A percentile compares a stretch with the other conserved stretches of the same genome.
phyloP scores from a whole-genome alignment of 2,888 invertebrate species.

The Nomada ferruginata region DNA sequence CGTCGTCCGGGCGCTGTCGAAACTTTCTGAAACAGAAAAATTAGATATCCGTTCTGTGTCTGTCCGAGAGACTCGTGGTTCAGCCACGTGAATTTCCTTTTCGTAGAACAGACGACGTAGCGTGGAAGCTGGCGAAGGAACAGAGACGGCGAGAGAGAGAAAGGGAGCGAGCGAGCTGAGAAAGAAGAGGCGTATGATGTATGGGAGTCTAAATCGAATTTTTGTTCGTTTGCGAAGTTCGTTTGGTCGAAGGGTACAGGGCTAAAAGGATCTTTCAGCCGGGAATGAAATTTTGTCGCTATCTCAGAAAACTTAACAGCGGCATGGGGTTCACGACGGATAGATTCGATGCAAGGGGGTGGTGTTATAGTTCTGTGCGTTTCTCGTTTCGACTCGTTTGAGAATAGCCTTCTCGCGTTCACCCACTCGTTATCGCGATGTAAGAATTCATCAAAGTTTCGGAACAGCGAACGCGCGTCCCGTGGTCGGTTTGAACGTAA shows the following conservation, averaged over 20 bases:
- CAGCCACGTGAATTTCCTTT: constrained; percentile 70
- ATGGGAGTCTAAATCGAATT: constrained; percentile 80
- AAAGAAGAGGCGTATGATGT: constrained; percentile 75
- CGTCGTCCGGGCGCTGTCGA: constrained; percentile 29
- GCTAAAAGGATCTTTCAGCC: constrained; percentile 73
- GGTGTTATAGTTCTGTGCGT: constrained; percentile 69
- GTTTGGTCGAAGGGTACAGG: constrained; percentile 72
- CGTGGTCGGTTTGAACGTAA: constrained; percentile 15
- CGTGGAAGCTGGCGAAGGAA: constrained; percentile 19
- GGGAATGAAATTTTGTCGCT: constrained; percentile 75
- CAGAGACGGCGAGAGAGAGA: constrained; percentile 28
- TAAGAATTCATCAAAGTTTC: constrained; percentile 54
- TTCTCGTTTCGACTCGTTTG: constrained; percentile 52
- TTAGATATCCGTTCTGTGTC: constrained; percentile 73
- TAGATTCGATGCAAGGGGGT: not conserved
- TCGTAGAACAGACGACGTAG: constrained; percentile 39
- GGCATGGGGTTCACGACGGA: not conserved
- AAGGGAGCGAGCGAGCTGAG: constrained; percentile 26
- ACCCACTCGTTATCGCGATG: constrained; percentile 41
- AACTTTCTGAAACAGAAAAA: constrained; percentile 79
- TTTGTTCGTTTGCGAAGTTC: constrained; percentile 81
- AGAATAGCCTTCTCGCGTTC: not conserved
- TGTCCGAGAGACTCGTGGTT: constrained; percentile 66
- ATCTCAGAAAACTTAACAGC: constrained; percentile 72
- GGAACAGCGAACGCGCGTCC: not conserved